These are phyloP conservation scores for Drosophila willistoni DNA, from an alignment of 1,140 invertebrate species.

Conservation along the genomic window DNA sequence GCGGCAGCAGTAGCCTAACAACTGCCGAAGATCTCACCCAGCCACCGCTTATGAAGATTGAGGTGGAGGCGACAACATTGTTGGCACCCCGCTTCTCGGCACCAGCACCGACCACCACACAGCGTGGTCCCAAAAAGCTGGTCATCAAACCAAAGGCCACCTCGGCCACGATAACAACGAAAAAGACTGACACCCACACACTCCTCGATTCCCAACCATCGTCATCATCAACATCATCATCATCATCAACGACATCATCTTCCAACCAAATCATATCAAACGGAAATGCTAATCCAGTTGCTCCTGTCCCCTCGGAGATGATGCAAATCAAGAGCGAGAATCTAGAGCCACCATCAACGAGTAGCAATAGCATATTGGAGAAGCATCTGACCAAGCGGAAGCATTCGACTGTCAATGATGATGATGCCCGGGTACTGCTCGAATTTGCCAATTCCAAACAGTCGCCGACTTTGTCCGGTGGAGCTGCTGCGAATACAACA, in stretches of 20 bases:
- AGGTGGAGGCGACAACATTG: constrained; percentile 57
- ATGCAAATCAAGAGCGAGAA: constrained; percentile 67
- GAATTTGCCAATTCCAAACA: constrained; percentile 80
- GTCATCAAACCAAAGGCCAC: constrained; percentile 80
- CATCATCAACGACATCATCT: constrained; percentile 28
- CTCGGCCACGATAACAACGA: constrained; percentile 43
- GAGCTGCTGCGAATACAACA: constrained; percentile 48
- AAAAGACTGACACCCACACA: constrained; percentile 65
- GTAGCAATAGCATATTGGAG: constrained; percentile 65
- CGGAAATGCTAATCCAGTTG: neutral
- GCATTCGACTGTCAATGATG: constrained; percentile 64
- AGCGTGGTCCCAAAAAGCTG: constrained; percentile 78
- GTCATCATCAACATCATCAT: constrained; percentile 38
- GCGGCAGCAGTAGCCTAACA: constrained; percentile 1
- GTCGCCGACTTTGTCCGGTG: constrained; percentile 25
- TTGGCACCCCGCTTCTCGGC: constrained; percentile 53
- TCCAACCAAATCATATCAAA: constrained; percentile 54
- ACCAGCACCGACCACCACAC: constrained; percentile 34
- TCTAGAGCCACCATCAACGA: constrained; percentile 29
- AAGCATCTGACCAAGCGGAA: constrained; percentile 63
- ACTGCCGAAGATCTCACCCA: constrained; percentile 65
- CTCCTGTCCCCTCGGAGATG: constrained; percentile 32
- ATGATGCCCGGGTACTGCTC: constrained; percentile 71
- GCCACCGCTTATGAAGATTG: constrained; percentile 62
- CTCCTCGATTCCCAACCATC: constrained; percentile 13